These are phyloP conservation scores for Antedon mediterranea DNA, from an alignment of 53 echinoderm and acorn worm genomes.

Conservation along the genomic window DNA sequence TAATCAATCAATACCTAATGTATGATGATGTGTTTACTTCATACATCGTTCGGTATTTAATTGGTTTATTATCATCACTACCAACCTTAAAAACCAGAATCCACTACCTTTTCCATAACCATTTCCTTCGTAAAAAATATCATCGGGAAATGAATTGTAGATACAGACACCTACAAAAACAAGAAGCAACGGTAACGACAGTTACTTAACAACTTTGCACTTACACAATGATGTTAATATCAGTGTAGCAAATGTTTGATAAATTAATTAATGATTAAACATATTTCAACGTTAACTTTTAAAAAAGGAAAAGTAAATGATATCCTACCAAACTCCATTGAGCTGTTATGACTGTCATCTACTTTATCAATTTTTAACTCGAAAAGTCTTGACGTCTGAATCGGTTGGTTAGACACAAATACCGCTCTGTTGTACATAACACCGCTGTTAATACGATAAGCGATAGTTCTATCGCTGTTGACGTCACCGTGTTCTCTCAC, in stretches of 20 bases:
- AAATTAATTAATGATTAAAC: too few species aligned
- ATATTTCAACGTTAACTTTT: too few species aligned
- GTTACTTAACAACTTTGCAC: too few species aligned
- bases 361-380: not conserved
- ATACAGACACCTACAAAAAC: not conserved
- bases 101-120: slow-evolving; percentile 2
- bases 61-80: too few species aligned
- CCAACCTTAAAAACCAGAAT: slow-evolving; percentile 9
- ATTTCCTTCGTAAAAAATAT: not conserved
- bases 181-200: too few species aligned
- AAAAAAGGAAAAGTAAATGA: not conserved
- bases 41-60: too few species aligned
- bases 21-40: too few species aligned
- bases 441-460: not conserved
- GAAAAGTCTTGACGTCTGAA: not conserved
- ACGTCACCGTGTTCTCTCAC: not conserved
- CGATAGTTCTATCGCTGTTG: not conserved
- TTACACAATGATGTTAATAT: too few species aligned
- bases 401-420: not conserved
- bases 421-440: not conserved
- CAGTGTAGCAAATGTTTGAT: too few species aligned
- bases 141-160: not conserved
- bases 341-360: not conserved
- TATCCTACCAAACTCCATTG: not conserved
- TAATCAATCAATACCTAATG: too few species aligned